Evolutionary conservation across 2,888 invertebrate species (phyloP), one percentile per base, ranked within the genome.

Genomic region (Philonicus albiceps): DNA sequence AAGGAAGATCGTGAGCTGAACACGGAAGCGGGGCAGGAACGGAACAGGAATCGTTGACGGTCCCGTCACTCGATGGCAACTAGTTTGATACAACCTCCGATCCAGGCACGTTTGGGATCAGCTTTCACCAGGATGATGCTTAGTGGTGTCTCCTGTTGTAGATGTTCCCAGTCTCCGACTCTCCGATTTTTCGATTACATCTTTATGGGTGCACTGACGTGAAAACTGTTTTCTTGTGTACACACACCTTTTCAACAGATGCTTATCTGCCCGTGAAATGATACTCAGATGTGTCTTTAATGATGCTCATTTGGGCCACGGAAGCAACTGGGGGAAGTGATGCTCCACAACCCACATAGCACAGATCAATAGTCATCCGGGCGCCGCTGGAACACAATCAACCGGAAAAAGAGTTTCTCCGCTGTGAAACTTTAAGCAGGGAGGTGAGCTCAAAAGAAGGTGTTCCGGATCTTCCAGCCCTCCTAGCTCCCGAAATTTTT

Each of bases 271-370:
- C 85, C 85, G 73, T 85, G 85, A 85, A 85, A 85, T 64, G 55
- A 64, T 83, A 37, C 81, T 83, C 81, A 83, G 81, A 83, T 85
- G 85, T 74, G 85, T 49, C 74, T 85, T 85, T 85, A 85, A 85
- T 85, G 85, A 85, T 73, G 73, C 74, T 85, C 85, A 40, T 74
- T 85, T 85, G 19, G 31, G 64, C 64, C 22, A 34, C 31, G 64
- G 81, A 13, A 37, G 64, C 34, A 27, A 30, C 22, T 76, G 22
- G 78, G 13, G 78, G n/a, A 30, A 27, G 27, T 8, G 7, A 8
- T 64, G 27, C 27, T 19, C 64, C 53, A 1, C 6, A n/a, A 2
- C 53, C 40, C 78, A 16, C 8, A 8, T 19, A 11, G 30, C 43
- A 49, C 53, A 49, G 49, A 78, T 49, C 78, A 49, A 22, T 49